These are phyloP conservation scores for Helicoverpa zea DNA, from an alignment of 1,140 invertebrate species.

Conservation along the genomic window DNA sequence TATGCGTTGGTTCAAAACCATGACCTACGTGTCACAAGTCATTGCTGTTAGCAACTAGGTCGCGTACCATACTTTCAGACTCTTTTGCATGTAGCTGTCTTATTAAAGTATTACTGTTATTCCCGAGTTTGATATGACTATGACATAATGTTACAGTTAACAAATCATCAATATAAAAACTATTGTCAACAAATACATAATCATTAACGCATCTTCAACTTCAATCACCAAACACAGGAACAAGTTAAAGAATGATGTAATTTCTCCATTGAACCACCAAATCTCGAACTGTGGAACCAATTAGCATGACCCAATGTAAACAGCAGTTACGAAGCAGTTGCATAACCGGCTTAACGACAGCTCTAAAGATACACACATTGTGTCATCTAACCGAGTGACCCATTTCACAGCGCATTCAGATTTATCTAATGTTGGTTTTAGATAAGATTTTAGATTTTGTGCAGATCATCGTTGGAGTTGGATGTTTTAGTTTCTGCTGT, in stretches of 20 bases:
- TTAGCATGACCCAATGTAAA: conserved; percentile 18
- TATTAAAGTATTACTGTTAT: too few species aligned
- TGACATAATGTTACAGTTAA: too few species aligned
- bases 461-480: not conserved
- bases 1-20: too few species aligned
- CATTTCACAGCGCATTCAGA: conserved; percentile 16
- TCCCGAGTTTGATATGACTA: too few species aligned
- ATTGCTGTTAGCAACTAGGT: too few species aligned
- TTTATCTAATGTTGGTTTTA: not conserved
- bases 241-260: conserved; percentile 2
- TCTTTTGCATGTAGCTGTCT: too few species aligned
- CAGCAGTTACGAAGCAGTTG: conserved; percentile 15
- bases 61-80: too few species aligned
- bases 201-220: too few species aligned
- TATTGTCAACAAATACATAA: not conserved
- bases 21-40: too few species aligned
- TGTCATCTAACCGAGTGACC: conserved; percentile 33
- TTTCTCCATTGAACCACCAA: not conserved
- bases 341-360: conserved; percentile 28
- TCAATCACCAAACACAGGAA: not conserved
- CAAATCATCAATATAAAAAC: too few species aligned
- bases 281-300: conserved; percentile 1
- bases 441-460: conserved; percentile 24
- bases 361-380: conserved; percentile 39
- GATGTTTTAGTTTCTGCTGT: too few species aligned